Base-by-base conservation (phyloP, 2,797 vertebrate genomes). In the Huso huso region DNA sequence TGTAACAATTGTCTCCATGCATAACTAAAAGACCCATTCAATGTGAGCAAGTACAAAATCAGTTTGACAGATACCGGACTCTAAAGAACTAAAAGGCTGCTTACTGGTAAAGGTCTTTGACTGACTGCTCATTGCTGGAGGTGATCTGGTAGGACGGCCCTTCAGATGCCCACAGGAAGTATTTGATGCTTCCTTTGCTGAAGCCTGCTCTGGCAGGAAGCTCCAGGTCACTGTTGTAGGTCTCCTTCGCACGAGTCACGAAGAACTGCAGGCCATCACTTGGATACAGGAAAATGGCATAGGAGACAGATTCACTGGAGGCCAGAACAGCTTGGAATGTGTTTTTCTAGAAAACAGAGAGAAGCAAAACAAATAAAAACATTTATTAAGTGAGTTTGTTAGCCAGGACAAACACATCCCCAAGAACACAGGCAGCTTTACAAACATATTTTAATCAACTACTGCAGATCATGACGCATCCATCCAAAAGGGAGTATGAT, bases 251-350 rank as follows among this genome's bases (percentile, higher is more conserved):
- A 61, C 79, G 78, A 0, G 91, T 89, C 23, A 86, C 89, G 51
- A 78, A 77, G 78, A 93, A 97, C 77, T 92, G 90, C 68, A 97
- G 74, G 10, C 89, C 84, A 1, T 92, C 90, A 62, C 90, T 88
- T 10, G 92, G 81, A 67, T 98, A 99, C 49, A 97, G 90, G 75
- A 95, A 83, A 71, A 98, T 83, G 49, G 93, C 94, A n/a, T 92
- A 96, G 10, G 93, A 92, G 70, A 78, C 78, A 4, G 80, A 83
- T 9, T 91, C 86, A 53, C 88, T 81, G 66, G 91, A 93, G 1
- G 92, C 92, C 72, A 99, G 74, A 64, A 93, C 88, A 75, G 93
- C 83, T 83, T 99, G 96, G 81, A 98, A 97, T 2, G 94, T 96
- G 82, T 94, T 97, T 81, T 91, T 94, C 95, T 98, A 89, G 68